Base-by-base conservation (phyloP, 2,797 vertebrate species). In the Euthynnus affinis region DNA sequence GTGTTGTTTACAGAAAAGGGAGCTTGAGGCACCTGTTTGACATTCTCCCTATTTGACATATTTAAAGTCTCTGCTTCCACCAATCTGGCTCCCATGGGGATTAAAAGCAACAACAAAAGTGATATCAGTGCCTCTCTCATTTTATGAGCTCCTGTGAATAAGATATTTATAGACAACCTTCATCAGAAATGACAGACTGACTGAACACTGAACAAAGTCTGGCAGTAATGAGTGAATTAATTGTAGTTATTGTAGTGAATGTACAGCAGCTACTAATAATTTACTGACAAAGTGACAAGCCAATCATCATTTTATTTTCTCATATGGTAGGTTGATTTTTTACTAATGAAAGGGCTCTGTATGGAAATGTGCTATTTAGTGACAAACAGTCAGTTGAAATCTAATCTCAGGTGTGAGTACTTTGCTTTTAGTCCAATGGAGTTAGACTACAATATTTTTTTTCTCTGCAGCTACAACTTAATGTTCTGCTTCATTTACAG, bases 1-100 rank as follows among this genome's bases (percentile, higher is more conserved):
- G 81, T 89, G 67, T 81, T 89, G 83, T 86, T 86, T 82, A 77
- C 78, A 79, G 63, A 71, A 25, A 78, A 69, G 20, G 55, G 14
- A 80, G 85, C 87, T 81, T 1, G 0, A 74, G 84, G 86, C 75
- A 34, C 17, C 55, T 25, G 56, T 75, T 81, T 82, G 80, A 85
- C 79, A 80, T 80, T 69, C 76, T 81, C 70, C 76, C 49, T 27
- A 48, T 82, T 80, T 78, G 78, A 86, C 65, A 74, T 62, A 62
- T 75, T 49, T 49, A 49, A 58, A 59, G 76, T 34, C 58, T 82
- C 73, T n/a, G 71, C 77, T 56, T 66, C 61, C 59, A 69, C 65
- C 46, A 8, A 83, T 81, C 63, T 18, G 34, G 58, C 82, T 78
- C 71, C 78, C 67, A 7, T 15, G 5, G 73, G 73, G 79, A 85